Conservation (phyloP, 2,888 invertebrate genomes). For the Cephus rjabovi region DNA sequence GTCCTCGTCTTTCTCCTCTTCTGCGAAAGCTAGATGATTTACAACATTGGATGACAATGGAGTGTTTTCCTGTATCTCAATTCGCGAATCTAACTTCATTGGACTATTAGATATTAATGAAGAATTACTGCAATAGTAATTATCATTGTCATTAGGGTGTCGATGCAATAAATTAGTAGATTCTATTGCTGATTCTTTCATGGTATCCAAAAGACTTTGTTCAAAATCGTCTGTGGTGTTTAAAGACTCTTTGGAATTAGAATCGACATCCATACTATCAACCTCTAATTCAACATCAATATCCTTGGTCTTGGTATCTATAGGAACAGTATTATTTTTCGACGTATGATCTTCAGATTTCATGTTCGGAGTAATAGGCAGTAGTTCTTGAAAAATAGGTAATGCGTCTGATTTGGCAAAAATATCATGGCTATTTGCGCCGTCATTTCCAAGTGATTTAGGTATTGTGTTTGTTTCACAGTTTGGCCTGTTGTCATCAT, state of each 20-base stretch:
- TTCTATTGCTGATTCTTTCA: neutral
- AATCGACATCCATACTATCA: neutral
- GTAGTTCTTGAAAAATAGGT: neutral
- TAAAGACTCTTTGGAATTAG: neutral
- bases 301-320: neutral
- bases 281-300: neutral
- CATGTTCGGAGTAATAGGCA: neutral
- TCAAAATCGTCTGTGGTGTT: neutral
- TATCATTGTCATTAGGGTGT: slow-evolving; percentile 54
- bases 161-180: slow-evolving; percentile 53
- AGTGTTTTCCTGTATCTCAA: neutral
- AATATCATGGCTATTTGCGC: neutral
- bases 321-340: neutral
- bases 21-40: neutral
- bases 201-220: slow-evolving; percentile 20
- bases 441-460: neutral
- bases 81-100: neutral
- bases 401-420: neutral
- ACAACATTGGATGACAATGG: neutral
- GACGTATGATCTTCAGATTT: neutral
- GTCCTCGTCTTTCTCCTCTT: neutral
- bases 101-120: neutral
- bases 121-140: neutral
- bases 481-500: neutral
- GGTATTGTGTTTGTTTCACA: neutral